Base-by-base conservation (phyloP, 2,888 invertebrate species). In the Ischnus inquisitorius region DNA sequence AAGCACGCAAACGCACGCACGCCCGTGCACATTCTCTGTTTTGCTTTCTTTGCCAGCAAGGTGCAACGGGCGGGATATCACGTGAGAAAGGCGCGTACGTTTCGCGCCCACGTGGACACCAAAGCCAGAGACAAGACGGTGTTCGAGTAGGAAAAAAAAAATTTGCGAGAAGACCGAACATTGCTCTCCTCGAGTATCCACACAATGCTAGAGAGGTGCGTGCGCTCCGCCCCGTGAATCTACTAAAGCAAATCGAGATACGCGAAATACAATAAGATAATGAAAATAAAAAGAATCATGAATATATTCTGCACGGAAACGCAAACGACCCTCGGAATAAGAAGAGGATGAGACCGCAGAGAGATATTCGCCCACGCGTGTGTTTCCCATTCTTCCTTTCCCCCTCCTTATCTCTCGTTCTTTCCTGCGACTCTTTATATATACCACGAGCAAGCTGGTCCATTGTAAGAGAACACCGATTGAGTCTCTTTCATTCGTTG, bases 281-380 rank as follows among this genome's bases (percentile, higher is more conserved):
- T 51, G 25, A 65, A 19, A 48, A 10, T 10, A 28, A 48, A 22
- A 65, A 60, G n/a, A 54, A 46, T 65, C 67, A 57, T 71, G 67
- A 75, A 65, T 75, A 65, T 71, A 71, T 43, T 25, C 72, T 65
- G 65, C 39, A 28, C 68, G 74, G 69, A 84, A 81, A 81, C 74
- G 78, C 64, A 22, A 72, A 43, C 57, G 74, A 41, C 71, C 51
- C 41, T 68, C 69, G 74, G 34, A 25, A 25, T 39, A 41, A 3
- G 16, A 64, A 79, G 46, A 51, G 54, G 16, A 25, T 39, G 79
- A 65, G 62, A 60, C 68, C 57, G 69, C 57, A 12, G 41, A 84
- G 84, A 77, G 69, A 75, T 76, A 65, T 68, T 68, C 79, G 78
- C 84, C 84, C 84, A 84, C 84, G 84, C 74, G 68, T 75, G 57